Evolutionary conservation across 2,797 vertebrate species (phyloP), one percentile per base, ranked within the genome.

Genomic region (Galaxias olidus): DNA sequence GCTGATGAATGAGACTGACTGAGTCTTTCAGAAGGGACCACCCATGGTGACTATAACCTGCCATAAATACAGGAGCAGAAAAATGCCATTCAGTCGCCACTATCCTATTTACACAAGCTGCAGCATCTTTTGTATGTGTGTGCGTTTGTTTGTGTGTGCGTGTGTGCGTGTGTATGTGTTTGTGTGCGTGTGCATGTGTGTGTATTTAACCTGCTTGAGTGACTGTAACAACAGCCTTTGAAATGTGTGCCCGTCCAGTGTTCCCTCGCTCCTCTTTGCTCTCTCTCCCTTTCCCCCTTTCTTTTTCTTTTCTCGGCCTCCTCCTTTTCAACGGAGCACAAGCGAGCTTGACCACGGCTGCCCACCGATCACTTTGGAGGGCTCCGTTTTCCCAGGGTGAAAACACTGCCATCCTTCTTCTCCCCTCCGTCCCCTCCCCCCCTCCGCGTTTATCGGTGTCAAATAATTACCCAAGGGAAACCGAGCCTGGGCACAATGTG

Each of bases 381-480:
- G 10, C n/a, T 79, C 30, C 30, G 30, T 83, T 86, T 90, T 88
- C 76, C 83, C 87, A 87, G 75, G 80, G 59, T 80, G 81, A 82
- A 87, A 89, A 85, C 84, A 84, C 83, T 79, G 75, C 69, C 75
- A 74, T 82, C 82, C 86, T 77, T 86, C 81, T 76, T 86, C 83
- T 73, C 74, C 61, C 57, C 59, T 40, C 65, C 48, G 60, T 72
- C 66, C 67, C 65, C 19, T 58, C 59, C 52, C 56, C 71, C 59
- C 52, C 56, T 68, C 63, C 72, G n/a, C n/a, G 83, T 85, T 87
- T 86, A 87, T 89, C 85, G 81, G 75, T 85, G 83, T 85, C 83
- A 86, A 82, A 87, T 86, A 86, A 90, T 88, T 85, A 82, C 80
- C 83, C 68, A 8, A 47, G 73, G 81, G 74, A 84, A 84, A 79